Conservation (phyloP, 1,140 invertebrate species). For the Pseudomyrmex sp. region DNA sequence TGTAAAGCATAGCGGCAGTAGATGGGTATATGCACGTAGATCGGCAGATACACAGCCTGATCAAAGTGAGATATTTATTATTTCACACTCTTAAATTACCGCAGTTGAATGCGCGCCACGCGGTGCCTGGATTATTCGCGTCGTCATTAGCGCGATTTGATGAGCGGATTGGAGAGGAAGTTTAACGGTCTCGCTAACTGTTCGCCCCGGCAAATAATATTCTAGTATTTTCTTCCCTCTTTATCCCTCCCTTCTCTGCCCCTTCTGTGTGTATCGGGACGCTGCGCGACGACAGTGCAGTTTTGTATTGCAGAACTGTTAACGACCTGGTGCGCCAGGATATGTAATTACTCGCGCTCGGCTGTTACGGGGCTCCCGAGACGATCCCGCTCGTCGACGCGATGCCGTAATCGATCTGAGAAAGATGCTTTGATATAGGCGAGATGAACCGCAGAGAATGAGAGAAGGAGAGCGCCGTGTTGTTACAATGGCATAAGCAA, state of each 20-base stretch:
- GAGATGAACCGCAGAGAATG: neutral
- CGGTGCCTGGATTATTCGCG: neutral
- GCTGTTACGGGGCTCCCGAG: conserved; percentile 23
- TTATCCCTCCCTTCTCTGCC: no score
- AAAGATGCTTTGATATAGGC: conserved; percentile 27
- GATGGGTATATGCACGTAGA: no score
- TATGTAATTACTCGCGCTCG: conserved; percentile 36
- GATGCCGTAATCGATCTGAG: conserved; percentile 51
- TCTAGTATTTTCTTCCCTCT: no score
- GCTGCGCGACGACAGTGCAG: neutral
- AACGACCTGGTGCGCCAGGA: conserved; percentile 20
- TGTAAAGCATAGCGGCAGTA: neutral
- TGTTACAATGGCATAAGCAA: conserved; percentile 1
- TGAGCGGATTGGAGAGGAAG: conserved; percentile 23
- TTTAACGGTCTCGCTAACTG: conserved; percentile 10
- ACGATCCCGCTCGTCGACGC: conserved; percentile 23
- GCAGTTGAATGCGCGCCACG: neutral
- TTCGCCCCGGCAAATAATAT: neutral
- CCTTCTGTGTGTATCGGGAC: no score
- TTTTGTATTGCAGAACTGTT: conserved; percentile 52
- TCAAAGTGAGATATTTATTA: neutral
- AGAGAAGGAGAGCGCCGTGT: no score
- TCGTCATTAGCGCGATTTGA: conserved; percentile 21
- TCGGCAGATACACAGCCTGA: no score
- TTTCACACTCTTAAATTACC: neutral